Conservation (phyloP, 2,888 invertebrate genomes). For the Papilio demoleus region DNA sequence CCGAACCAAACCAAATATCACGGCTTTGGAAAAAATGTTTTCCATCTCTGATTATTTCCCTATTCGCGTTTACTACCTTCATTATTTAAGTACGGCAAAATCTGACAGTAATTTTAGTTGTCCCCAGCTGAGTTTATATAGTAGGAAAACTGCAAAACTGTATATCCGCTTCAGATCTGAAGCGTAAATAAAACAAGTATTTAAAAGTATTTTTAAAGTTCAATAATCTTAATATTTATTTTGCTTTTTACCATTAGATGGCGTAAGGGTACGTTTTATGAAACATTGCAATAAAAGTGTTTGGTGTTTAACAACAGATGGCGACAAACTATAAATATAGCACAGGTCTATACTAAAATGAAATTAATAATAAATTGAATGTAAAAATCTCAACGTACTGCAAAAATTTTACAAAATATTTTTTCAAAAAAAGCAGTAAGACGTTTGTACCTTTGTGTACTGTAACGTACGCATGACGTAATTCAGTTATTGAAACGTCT, state of each 20-base stretch:
- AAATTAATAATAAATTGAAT: background rate
- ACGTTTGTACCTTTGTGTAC: background rate
- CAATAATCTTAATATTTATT: background rate
- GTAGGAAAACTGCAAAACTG: background rate
- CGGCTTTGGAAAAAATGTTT: too few species aligned
- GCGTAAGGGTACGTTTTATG: background rate
- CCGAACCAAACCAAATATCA: too few species aligned
- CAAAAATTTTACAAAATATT: background rate
- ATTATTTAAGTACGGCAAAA: too few species aligned
- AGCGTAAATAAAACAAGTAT: background rate
- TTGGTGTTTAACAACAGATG: background rate
- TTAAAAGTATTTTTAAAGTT: background rate
- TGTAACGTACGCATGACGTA: background rate
- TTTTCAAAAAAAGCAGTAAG: background rate
- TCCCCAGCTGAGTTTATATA: background rate
- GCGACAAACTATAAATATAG: background rate
- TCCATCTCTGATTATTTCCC: too few species aligned
- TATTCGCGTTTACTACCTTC: too few species aligned
- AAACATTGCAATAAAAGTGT: background rate
- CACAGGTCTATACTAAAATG: too few species aligned
- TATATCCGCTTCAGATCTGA: background rate
- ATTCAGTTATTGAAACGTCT: background rate
- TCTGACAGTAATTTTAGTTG: background rate
- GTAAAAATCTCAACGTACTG: background rate
- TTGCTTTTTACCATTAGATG: background rate